phyloP scores from a whole-genome alignment of 2,113 vertebrate genomes.

The Zosterops borbonicus region DNA sequence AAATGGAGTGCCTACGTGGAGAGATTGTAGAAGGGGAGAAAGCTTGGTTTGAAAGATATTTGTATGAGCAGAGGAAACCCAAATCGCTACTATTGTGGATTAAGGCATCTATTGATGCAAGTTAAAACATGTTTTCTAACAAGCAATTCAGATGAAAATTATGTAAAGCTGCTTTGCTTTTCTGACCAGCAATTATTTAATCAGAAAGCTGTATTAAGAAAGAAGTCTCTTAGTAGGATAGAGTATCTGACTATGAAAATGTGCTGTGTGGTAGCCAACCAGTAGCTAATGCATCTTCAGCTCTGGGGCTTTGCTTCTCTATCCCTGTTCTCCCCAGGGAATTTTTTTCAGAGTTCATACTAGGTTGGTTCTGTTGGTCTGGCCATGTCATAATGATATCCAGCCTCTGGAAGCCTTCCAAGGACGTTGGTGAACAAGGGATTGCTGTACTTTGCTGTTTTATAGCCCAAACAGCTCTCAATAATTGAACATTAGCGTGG shows the following conservation, averaged over 20 bases:
- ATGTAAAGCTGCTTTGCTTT: not conserved
- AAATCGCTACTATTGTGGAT: fast-evolving
- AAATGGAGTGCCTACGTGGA: not conserved
- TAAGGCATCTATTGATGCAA: not conserved
- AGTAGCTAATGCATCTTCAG: not conserved
- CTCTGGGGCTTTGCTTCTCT: not conserved
- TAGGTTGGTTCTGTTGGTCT: not conserved
- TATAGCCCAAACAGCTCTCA: slow-evolving; percentile 9
- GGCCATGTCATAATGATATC: not conserved
- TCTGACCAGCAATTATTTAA: not conserved
- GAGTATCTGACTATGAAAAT: not conserved
- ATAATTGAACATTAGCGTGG: not conserved
- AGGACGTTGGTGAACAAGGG: not conserved
- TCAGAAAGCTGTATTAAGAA: not conserved
- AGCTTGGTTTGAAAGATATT: not conserved
- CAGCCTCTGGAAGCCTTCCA: not conserved
- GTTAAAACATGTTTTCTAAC: not conserved
- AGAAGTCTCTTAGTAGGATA: not conserved
- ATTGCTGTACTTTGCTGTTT: not conserved
- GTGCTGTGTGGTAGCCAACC: fast-evolving
- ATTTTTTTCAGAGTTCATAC: not conserved
- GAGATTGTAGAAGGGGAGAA: not conserved
- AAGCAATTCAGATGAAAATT: not conserved
- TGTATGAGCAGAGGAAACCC: not conserved
- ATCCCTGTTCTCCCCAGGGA: not conserved